Evolutionary conservation across 1,140 invertebrate genomes (phyloP).

Genomic region (Drosophila seguyi): DNA sequence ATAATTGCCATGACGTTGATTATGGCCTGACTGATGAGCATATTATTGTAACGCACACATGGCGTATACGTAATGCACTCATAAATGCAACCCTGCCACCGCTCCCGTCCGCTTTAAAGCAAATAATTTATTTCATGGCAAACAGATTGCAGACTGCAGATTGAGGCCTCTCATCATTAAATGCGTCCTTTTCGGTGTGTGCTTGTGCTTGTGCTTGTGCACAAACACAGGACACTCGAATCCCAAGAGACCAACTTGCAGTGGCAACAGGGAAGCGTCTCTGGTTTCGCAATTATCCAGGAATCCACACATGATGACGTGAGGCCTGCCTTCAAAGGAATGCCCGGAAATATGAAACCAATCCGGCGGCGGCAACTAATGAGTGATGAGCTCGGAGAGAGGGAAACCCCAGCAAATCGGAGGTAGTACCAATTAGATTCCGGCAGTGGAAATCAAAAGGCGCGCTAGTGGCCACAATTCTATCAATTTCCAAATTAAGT

Average conservation of each 20-base stretch:
- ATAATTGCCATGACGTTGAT: conserved; percentile 36
- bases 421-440: not conserved
- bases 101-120: conserved; percentile 24
- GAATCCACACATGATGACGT: not conserved
- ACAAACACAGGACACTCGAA: not conserved
- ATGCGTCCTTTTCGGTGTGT: not conserved
- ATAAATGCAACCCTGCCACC: not conserved
- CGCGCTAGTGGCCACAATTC: not conserved
- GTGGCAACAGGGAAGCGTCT: not conserved
- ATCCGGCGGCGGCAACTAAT: conserved; percentile 6
- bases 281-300: conserved; percentile 14
- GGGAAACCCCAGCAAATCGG: not conserved
- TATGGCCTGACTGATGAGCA: conserved; percentile 15
- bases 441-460: conserved; percentile 1
- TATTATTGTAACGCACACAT: conserved; percentile 50
- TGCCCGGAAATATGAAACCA: conserved; percentile 12
- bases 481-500: conserved; percentile 3
- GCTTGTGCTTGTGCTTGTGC: not conserved
- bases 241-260: not conserved
- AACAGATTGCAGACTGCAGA: conserved; percentile 12
- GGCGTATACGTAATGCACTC: conserved; percentile 14
- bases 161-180: conserved; percentile 21
- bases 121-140: conserved; percentile 71
- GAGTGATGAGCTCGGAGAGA: not conserved
- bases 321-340: not conserved